phyloP scores from a whole-genome alignment of 2,888 invertebrate genomes.

The Chromoteleia sp. region DNA sequence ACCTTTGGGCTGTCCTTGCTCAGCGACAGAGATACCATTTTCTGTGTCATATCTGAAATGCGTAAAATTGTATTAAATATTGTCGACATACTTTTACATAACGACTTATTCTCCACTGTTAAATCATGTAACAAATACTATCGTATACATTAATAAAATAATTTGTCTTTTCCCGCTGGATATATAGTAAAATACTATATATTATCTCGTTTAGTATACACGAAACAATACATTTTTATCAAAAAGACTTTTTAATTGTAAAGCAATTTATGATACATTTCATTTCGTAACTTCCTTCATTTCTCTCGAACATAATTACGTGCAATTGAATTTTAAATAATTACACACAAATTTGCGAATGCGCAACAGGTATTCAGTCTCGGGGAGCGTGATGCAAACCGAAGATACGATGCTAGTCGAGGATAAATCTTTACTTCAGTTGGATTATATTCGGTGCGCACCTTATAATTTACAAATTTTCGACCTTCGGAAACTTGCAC shows the following conservation, averaged over 20 bases:
- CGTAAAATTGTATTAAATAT: background rate
- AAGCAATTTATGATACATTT: background rate
- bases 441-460: conserved; percentile 10
- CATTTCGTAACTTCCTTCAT: background rate
- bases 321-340: conserved; percentile 23
- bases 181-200: too few relatives aligned
- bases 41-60: conserved; percentile 86
- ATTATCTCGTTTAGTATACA: too few relatives aligned
- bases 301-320: conserved; percentile 18
- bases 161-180: too few relatives aligned
- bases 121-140: too few relatives aligned
- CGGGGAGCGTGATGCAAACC: conserved; percentile 10
- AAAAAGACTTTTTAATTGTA: background rate
- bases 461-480: conserved; percentile 49
- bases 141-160: too few relatives aligned
- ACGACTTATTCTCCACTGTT: too few relatives aligned
- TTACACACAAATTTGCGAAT: conserved; percentile 21
- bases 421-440: conserved; percentile 23
- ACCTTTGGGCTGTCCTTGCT: conserved; percentile 86
- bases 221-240: too few relatives aligned
- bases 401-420: conserved; percentile 10
- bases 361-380: conserved; percentile 22
- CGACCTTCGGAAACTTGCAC: conserved; percentile 30
- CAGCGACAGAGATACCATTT: conserved; percentile 88
- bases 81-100: too few relatives aligned